phyloP scores from a whole-genome alignment of 2,797 vertebrate species.

The Sebastes variabilis region DNA sequence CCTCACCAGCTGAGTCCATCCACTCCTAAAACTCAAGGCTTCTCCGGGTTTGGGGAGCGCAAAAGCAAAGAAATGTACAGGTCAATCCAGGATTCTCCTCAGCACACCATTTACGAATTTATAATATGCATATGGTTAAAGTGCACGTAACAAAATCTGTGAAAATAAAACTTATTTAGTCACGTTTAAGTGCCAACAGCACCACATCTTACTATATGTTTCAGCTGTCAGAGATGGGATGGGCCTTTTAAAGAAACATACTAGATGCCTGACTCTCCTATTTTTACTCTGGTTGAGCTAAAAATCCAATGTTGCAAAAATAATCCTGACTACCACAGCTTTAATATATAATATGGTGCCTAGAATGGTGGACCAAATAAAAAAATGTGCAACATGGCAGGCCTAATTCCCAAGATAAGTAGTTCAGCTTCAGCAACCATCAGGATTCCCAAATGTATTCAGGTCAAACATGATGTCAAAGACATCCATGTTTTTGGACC shows the following conservation, averaged over 20 bases:
- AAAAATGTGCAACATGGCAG: conserved; percentile 32
- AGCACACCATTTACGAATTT: background rate
- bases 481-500: background rate
- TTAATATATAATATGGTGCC: conserved; percentile 11
- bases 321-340: conserved; percentile 18
- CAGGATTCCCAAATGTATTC: conserved; percentile 8
- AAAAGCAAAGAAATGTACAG: background rate
- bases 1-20: conserved; percentile 56
- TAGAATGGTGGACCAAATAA: conserved; percentile 26
- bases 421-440: conserved; percentile 39
- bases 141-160: background rate
- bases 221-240: background rate
- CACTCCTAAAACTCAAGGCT: conserved; percentile 11
- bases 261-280: background rate
- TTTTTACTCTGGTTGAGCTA: background rate
- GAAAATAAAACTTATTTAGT: background rate
- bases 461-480: conserved; percentile 24
- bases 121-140: background rate
- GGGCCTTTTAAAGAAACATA: background rate
- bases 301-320: conserved; percentile 4
- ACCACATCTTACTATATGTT: background rate
- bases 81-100: conserved; percentile 7
- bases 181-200: background rate
- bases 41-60: background rate
- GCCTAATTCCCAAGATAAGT: conserved; percentile 39